Evolutionary conservation across 2,113 vertebrate genomes (phyloP).

Genomic region (Hepsetus odoe): DNA sequence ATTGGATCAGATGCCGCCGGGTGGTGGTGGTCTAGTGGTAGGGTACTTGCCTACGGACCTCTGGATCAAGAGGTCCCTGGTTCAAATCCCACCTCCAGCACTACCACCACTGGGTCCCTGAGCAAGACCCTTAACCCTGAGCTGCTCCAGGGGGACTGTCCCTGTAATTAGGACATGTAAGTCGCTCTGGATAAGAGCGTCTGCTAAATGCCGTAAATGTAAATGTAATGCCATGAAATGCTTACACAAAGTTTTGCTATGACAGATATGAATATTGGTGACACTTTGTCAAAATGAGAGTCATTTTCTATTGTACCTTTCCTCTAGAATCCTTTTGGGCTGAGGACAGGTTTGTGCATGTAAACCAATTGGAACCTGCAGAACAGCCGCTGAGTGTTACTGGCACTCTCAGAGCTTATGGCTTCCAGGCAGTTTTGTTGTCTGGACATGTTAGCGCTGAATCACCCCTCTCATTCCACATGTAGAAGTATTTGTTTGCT

Average conservation of each 20-base stretch:
- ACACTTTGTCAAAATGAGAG: neutral
- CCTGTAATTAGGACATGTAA: too few species aligned
- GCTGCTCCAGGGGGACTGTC: too few species aligned
- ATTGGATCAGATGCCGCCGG: too few species aligned
- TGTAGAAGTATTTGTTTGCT: constrained; percentile 5
- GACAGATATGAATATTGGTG: neutral
- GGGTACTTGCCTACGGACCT: too few species aligned
- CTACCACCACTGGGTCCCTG: too few species aligned
- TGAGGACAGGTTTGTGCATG: constrained; percentile 72
- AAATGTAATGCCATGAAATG: too few species aligned
- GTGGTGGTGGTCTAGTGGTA: too few species aligned
- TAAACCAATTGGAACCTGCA: constrained; percentile 39
- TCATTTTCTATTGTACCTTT: neutral
- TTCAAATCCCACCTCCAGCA: too few species aligned
- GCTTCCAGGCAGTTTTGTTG: constrained; percentile 8
- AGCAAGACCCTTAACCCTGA: too few species aligned
- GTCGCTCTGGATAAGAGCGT: too few species aligned
- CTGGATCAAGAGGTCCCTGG: too few species aligned
- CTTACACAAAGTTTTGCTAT: neutral
- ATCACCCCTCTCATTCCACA: neutral
- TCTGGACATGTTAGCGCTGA: constrained; percentile 27
- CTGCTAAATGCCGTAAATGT: too few species aligned
- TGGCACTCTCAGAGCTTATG: constrained; percentile 45
- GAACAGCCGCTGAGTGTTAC: constrained; percentile 66
- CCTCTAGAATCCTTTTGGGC: constrained; percentile 31